Percentiles rank a stretch among this genome's conserved stretches.
These are phyloP conservation scores for Acanthis flammea DNA, from an alignment of 2,797 vertebrate genomes.

Conservation along the genomic window DNA sequence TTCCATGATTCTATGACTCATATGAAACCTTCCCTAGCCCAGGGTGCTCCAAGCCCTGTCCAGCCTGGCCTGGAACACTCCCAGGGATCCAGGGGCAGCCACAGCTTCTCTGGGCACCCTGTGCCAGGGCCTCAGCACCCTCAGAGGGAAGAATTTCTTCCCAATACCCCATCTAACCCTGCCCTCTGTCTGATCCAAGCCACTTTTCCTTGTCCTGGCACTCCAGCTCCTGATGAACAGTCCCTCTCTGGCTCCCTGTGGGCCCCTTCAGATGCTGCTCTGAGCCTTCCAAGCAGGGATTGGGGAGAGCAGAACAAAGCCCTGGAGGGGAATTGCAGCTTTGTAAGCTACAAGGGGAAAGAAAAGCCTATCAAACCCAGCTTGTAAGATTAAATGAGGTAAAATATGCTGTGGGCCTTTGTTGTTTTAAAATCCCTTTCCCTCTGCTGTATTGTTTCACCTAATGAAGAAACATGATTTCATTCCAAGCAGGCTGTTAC, in stretches of 20 bases:
- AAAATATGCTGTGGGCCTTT: slow-evolving; percentile 2
- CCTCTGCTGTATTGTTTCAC: background rate
- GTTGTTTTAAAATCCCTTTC: slow-evolving; percentile 7
- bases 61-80: fast-evolving
- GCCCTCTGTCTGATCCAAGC: background rate
- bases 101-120: background rate
- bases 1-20: background rate
- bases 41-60: fast-evolving
- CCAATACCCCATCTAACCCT: background rate
- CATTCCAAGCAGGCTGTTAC: background rate
- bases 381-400: slow-evolving; percentile 31
- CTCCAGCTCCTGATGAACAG: background rate
- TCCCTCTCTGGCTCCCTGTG: background rate
- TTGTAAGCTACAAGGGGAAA: background rate
- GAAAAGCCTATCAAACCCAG: slow-evolving; percentile 22
- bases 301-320: background rate
- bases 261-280: background rate
- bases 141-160: fast-evolving
- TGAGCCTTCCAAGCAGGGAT: background rate
- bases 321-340: background rate
- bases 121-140: fast-evolving
- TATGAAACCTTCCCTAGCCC: fast-evolving
- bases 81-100: background rate
- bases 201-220: background rate
- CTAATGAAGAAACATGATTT: slow-evolving; percentile 27